Conservation (phyloP, 2,888 invertebrate genomes). For the Drosophila formosana region DNA sequence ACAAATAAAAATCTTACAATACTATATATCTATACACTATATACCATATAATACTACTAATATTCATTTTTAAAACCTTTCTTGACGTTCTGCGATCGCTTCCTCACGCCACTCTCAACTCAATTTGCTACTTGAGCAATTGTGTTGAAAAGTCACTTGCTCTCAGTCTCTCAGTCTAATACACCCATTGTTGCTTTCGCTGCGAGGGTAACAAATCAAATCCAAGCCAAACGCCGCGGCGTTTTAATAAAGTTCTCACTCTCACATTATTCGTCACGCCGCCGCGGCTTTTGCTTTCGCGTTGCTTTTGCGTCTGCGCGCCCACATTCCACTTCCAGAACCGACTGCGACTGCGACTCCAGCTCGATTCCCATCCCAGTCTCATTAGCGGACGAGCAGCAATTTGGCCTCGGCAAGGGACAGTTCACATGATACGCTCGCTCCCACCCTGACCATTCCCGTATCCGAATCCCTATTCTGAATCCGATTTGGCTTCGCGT, state of each 20-base stretch:
- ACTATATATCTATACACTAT: too few relatives aligned
- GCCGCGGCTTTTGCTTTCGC: conserved; percentile 1
- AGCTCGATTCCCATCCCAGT: conserved; percentile 41
- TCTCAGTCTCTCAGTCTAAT: background rate
- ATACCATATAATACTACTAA: too few relatives aligned
- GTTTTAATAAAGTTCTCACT: conserved; percentile 64
- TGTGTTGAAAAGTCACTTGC: background rate
- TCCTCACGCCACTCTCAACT: background rate
- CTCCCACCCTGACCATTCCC: conserved; percentile 15
- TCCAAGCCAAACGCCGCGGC: conserved; percentile 31
- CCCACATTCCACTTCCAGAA: conserved; percentile 53
- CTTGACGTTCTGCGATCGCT: too few relatives aligned
- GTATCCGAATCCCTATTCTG: conserved; percentile 11
- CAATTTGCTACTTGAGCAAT: background rate
- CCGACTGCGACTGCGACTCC: background rate
- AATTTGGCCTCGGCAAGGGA: conserved; percentile 38
- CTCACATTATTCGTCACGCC: conserved; percentile 67
- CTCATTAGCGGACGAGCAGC: conserved; percentile 58
- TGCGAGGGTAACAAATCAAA: conserved; percentile 36
- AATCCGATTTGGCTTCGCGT: conserved; percentile 15
- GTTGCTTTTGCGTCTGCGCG: conserved; percentile 49
- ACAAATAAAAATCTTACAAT: too few relatives aligned
- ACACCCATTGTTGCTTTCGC: conserved; percentile 14
- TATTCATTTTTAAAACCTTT: too few relatives aligned
- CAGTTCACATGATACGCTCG: conserved; percentile 50